These are phyloP conservation scores for Crepidodera aurea DNA, from an alignment of 2,888 invertebrate species.

Conservation along the genomic window DNA sequence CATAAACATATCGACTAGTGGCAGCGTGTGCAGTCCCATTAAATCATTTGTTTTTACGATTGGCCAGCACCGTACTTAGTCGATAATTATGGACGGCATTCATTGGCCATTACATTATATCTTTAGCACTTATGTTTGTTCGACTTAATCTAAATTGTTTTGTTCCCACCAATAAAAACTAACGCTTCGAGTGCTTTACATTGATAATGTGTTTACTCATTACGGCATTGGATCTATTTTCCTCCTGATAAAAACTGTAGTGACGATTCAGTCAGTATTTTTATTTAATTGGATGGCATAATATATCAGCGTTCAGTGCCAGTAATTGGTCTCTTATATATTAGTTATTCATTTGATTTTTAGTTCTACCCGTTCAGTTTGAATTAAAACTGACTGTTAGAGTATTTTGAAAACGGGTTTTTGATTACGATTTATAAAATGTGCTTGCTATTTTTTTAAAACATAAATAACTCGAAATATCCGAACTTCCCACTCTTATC, in stretches of 20 bases:
- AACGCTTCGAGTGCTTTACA: slow-evolving; percentile 33
- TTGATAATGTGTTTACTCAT: slow-evolving; percentile 36
- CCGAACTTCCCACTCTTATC: too few species aligned
- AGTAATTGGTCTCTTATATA: neutral
- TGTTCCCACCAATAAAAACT: slow-evolving; percentile 38
- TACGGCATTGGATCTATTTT: slow-evolving; percentile 31
- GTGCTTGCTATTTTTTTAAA: too few species aligned
- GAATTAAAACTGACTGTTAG: too few species aligned
- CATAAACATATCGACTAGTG: too few species aligned
- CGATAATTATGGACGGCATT: slow-evolving; percentile 33
- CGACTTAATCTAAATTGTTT: slow-evolving; percentile 38
- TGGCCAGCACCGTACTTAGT: slow-evolving; percentile 27
- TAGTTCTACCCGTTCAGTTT: too few species aligned
- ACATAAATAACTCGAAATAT: too few species aligned
- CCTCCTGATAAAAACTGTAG: slow-evolving; percentile 23
- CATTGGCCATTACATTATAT: slow-evolving; percentile 36
- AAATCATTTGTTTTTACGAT: slow-evolving; percentile 29
- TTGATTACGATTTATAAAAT: too few species aligned
- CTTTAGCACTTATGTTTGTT: slow-evolving; percentile 33
- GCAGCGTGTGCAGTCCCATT: slow-evolving; percentile 16
- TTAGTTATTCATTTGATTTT: too few species aligned
- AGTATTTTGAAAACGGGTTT: too few species aligned
- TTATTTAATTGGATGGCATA: slow-evolving; percentile 8
- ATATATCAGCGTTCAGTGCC: too few species aligned
- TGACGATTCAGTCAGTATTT: slow-evolving; percentile 3